Conservation (phyloP, 2,888 invertebrate species). For the Exocentrus adspersus region DNA sequence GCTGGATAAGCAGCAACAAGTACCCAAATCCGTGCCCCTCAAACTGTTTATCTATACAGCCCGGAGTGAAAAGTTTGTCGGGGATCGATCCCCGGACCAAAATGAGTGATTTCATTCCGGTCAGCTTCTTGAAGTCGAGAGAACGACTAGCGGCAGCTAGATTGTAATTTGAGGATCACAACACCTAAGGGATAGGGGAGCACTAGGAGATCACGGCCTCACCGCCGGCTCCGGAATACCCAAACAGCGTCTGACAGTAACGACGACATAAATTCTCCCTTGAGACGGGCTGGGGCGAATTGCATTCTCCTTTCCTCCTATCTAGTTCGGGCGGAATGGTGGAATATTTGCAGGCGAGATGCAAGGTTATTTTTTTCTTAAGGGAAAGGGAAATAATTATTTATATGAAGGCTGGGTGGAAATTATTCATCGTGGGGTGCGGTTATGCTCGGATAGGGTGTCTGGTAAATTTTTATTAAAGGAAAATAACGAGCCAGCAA, state of each 20-base stretch:
- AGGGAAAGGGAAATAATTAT: no score
- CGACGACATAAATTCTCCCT: conserved; percentile 64
- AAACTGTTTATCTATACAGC: conserved; percentile 27
- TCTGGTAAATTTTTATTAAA: no score
- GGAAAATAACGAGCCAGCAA: no score
- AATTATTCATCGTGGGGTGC: no score
- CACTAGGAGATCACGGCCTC: conserved; percentile 38
- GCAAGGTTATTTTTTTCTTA: background rate
- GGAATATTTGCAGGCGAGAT: background rate
- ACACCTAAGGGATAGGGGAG: conserved; percentile 60
- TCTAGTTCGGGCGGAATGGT: background rate
- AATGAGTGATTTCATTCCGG: conserved; percentile 57
- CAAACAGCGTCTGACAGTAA: conserved; percentile 63
- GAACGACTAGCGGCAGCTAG: conserved; percentile 56
- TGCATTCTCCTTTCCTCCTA: conserved; percentile 44
- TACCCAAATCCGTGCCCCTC: conserved; percentile 18
- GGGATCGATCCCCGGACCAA: conserved; percentile 31
- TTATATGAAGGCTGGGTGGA: no score
- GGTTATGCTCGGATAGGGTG: no score
- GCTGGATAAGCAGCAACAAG: conserved; percentile 24
- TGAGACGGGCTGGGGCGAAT: conserved; percentile 51
- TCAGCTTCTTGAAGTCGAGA: conserved; percentile 56
- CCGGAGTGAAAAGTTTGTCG: conserved; percentile 11
- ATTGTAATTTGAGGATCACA: conserved; percentile 64
- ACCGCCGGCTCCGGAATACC: conserved; percentile 50